These are phyloP conservation scores for Balearica regulorum DNA, from an alignment of 2,797 vertebrate genomes.

Conservation along the genomic window DNA sequence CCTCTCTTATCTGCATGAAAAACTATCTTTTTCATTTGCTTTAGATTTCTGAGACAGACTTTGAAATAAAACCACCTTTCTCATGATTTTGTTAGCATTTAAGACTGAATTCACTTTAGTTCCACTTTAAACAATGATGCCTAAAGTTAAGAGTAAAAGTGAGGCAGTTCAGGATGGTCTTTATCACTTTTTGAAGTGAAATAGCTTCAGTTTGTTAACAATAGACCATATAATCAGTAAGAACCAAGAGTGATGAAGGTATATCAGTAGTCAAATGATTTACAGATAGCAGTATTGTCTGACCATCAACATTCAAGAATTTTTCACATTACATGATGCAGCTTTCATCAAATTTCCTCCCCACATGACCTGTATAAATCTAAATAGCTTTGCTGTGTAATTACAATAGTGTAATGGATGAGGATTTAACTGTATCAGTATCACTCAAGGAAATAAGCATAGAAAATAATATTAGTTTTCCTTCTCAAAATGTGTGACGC, in stretches of 20 bases:
- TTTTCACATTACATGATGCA: neutral
- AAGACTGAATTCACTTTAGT: neutral
- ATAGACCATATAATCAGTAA: neutral
- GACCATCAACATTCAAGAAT: neutral
- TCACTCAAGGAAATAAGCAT: neutral
- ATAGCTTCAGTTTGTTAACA: neutral
- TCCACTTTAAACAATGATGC: neutral
- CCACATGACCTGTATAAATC: neutral
- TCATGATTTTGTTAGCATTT: neutral
- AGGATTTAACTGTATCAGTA: neutral
- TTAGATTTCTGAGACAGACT: neutral
- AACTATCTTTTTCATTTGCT: neutral
- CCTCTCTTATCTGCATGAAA: neutral
- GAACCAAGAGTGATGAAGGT: neutral
- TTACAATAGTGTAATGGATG: neutral
- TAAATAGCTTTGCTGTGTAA: neutral
- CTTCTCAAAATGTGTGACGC: neutral
- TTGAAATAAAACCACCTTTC: neutral
- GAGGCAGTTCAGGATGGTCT: neutral
- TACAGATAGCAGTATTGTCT: neutral
- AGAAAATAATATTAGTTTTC: neutral
- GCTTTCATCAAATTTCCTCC: neutral
- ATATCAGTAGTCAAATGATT: neutral
- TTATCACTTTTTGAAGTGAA: neutral
- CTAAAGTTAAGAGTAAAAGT: neutral